phyloP scores from a whole-genome alignment of 1,140 invertebrate genomes.

The Atta colombica region DNA sequence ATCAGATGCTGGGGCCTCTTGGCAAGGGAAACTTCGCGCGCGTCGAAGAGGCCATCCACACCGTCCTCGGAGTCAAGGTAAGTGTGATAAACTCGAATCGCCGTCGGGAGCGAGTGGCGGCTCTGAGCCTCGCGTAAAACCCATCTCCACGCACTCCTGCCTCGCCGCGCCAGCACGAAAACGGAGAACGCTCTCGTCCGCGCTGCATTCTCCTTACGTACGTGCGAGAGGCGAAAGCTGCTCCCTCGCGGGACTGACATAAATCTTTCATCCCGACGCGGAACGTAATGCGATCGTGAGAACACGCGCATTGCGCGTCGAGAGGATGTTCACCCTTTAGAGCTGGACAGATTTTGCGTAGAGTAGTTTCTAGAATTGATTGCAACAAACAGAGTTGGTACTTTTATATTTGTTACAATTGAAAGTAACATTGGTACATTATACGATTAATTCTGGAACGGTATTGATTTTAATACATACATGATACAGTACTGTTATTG shows the following conservation, averaged over 20 bases:
- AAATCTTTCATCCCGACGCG: constrained; percentile 55
- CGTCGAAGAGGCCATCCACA: constrained; percentile 88
- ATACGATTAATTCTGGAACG: background rate
- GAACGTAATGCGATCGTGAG: constrained; percentile 60
- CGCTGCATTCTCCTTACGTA: background rate
- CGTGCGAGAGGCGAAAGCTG: constrained; percentile 52
- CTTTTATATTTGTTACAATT: background rate
- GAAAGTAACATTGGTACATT: background rate
- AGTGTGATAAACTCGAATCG: constrained; percentile 62
- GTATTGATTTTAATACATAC: too few species aligned
- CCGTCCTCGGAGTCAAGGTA: constrained; percentile 87
- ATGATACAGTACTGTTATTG: too few species aligned
- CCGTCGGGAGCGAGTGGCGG: constrained; percentile 52
- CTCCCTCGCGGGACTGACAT: constrained; percentile 44
- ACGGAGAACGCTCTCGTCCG: constrained; percentile 25
- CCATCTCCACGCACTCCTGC: constrained; percentile 25
- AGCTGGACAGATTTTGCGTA: background rate
- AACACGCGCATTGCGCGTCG: constrained; percentile 29
- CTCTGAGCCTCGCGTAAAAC: constrained; percentile 44
- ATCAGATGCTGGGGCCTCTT: constrained; percentile 87
- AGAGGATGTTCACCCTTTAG: constrained; percentile 24
- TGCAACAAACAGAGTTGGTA: background rate
- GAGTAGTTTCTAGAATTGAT: background rate
- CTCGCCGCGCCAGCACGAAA: constrained; percentile 17
- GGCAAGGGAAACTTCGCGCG: constrained; percentile 89